Percentiles rank a stretch among this genome's conserved stretches.
These are phyloP conservation scores for Actenoides hombroni DNA, from an alignment of 2,113 vertebrate species.

Conservation along the genomic window DNA sequence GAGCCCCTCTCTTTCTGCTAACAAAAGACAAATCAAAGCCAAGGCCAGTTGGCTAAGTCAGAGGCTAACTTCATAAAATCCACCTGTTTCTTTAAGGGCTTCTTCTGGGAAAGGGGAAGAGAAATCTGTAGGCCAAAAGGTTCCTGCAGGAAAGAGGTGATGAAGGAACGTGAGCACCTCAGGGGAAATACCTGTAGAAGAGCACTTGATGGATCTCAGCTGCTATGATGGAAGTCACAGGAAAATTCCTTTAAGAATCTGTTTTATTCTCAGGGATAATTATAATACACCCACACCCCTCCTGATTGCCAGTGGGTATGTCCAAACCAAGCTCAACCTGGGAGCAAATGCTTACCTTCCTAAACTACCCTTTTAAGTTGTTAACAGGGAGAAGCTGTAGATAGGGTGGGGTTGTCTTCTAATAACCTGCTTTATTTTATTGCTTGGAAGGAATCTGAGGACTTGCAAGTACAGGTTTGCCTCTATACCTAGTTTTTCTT, in stretches of 20 bases:
- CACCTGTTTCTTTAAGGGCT: background rate
- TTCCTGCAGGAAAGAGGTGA: background rate
- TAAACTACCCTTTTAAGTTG: background rate
- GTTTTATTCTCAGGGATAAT: background rate
- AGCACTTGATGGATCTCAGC: background rate
- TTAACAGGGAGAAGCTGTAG: background rate
- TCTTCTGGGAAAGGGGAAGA: background rate
- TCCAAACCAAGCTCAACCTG: background rate
- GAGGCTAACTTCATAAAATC: background rate
- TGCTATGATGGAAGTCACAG: background rate
- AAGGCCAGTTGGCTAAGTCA: background rate
- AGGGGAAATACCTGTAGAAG: background rate
- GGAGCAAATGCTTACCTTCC: background rate
- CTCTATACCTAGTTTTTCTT: background rate
- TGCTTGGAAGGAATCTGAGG: background rate
- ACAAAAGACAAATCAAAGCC: background rate
- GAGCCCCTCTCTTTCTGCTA: background rate
- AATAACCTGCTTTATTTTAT: background rate
- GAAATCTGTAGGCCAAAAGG: background rate
- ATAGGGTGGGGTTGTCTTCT: background rate
- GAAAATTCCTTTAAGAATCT: background rate
- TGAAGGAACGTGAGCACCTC: background rate
- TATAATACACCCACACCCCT: background rate
- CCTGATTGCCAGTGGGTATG: background rate
- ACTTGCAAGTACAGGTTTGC: background rate